These are phyloP conservation scores for Monodelphis domestica DNA, from an alignment of 2,797 vertebrate genomes.

Conservation along the genomic window DNA sequence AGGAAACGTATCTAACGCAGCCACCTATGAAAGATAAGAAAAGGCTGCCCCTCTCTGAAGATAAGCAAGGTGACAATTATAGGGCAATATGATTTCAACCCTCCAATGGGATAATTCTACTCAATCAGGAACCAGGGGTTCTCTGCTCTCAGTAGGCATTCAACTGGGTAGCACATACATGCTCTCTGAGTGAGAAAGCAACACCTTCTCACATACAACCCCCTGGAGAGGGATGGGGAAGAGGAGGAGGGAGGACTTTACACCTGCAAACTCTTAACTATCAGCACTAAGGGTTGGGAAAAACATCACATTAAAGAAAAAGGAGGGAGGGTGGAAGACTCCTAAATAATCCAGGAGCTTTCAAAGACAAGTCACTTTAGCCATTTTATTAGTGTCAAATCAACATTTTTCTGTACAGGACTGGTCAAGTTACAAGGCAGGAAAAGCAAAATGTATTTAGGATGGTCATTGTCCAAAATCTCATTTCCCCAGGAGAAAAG, in stretches of 20 bases:
- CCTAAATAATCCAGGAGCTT: slow-evolving; percentile 66
- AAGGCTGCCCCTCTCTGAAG: slow-evolving; percentile 21
- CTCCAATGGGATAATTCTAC: slow-evolving; percentile 69
- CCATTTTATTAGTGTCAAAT: slow-evolving; percentile 59
- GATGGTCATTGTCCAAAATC: slow-evolving; percentile 67
- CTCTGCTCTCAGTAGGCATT: slow-evolving; percentile 80
- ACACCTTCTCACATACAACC: slow-evolving; percentile 83
- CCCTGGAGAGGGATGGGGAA: slow-evolving; percentile 80
- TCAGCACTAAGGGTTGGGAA: slow-evolving; percentile 76
- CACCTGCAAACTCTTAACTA: slow-evolving; percentile 80
- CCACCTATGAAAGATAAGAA: slow-evolving; percentile 28
- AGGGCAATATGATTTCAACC: slow-evolving; percentile 52
- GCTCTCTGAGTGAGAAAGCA: slow-evolving; percentile 81
- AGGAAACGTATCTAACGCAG: slow-evolving; percentile 50
- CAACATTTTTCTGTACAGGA: slow-evolving; percentile 54
- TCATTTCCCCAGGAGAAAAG: slow-evolving; percentile 65
- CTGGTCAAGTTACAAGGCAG: slow-evolving; percentile 56
- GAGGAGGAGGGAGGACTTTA: slow-evolving; percentile 74
- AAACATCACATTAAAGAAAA: slow-evolving; percentile 71
- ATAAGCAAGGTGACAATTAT: slow-evolving; percentile 63
- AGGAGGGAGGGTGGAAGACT: neutral
- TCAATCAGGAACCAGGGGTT: slow-evolving; percentile 73
- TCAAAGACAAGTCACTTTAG: slow-evolving; percentile 55
- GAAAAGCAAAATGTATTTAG: slow-evolving; percentile 60
- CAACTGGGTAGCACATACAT: slow-evolving; percentile 79